Conservation (phyloP, 1,140 invertebrate species). For the Ruditapes philippinarum region DNA sequence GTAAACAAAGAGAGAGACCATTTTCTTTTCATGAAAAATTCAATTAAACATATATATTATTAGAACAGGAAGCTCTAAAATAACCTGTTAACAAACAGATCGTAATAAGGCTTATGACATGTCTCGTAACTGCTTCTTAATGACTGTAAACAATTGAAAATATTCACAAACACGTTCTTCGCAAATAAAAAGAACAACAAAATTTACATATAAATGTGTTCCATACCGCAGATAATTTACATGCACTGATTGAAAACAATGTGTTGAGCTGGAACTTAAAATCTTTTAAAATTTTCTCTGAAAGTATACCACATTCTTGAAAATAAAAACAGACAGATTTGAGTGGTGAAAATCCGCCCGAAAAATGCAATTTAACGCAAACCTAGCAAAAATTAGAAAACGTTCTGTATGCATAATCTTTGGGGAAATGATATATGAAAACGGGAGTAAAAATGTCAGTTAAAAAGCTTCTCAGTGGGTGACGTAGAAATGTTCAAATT, state of each 20-base stretch:
- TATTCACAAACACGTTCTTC: constrained; percentile 16
- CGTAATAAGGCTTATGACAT: neutral
- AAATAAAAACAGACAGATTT: neutral
- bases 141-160: constrained; percentile 20
- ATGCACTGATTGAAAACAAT: neutral
- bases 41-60: too few species aligned
- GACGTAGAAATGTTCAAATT: constrained; percentile 1
- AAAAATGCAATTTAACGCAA: constrained; percentile 25
- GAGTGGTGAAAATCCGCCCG: constrained; percentile 16
- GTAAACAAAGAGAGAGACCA: too few species aligned
- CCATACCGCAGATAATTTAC: neutral
- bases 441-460: constrained; percentile 47
- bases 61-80: neutral
- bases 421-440: constrained; percentile 33
- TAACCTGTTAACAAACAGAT: neutral
- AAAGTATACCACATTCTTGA: constrained; percentile 2
- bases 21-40: too few species aligned
- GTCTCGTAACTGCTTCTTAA: neutral
- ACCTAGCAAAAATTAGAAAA: neutral
- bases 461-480: constrained; percentile 31
- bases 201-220: constrained; percentile 12
- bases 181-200: constrained; percentile 5
- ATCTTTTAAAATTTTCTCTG: constrained; percentile 3
- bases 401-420: constrained; percentile 15
- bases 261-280: neutral